Percentiles rank a stretch among this genome's conserved stretches.
These are phyloP conservation scores for Eristalinus aeneus DNA, from an alignment of 2,888 invertebrate species.

Conservation along the genomic window DNA sequence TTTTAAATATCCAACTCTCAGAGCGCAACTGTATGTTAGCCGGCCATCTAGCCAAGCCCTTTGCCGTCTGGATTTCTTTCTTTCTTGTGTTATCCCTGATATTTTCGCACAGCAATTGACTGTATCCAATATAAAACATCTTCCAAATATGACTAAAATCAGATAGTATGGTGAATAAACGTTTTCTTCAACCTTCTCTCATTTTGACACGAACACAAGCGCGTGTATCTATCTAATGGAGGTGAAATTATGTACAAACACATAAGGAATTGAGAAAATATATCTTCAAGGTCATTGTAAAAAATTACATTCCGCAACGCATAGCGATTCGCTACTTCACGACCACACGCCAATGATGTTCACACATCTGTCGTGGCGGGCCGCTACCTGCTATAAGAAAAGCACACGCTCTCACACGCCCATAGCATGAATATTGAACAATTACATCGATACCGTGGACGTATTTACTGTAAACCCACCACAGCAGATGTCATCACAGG, in stretches of 20 bases:
- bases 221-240: not conserved
- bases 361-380: constrained; percentile 40
- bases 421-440: not conserved
- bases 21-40: not conserved
- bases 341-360: constrained; percentile 28
- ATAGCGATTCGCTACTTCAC: constrained; percentile 49
- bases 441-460: constrained; percentile 26
- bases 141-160: not conserved
- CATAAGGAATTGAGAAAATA: constrained; percentile 54
- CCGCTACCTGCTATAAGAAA: constrained; percentile 41
- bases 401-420: not conserved
- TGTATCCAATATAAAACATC: not conserved
- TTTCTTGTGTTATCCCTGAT: not conserved
- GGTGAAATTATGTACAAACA: constrained; percentile 49
- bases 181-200: not conserved
- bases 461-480: constrained; percentile 48
- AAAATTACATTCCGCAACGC: constrained; percentile 71
- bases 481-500: constrained; percentile 63
- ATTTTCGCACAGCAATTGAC: not conserved
- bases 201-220: not conserved
- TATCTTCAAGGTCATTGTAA: constrained; percentile 72
- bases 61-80: constrained; percentile 1
- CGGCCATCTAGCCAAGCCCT: constrained; percentile 15
- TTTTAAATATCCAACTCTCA: not conserved
- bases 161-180: constrained; percentile 3